Conservation (phyloP, 2,888 invertebrate species). For the Leucania comma region DNA sequence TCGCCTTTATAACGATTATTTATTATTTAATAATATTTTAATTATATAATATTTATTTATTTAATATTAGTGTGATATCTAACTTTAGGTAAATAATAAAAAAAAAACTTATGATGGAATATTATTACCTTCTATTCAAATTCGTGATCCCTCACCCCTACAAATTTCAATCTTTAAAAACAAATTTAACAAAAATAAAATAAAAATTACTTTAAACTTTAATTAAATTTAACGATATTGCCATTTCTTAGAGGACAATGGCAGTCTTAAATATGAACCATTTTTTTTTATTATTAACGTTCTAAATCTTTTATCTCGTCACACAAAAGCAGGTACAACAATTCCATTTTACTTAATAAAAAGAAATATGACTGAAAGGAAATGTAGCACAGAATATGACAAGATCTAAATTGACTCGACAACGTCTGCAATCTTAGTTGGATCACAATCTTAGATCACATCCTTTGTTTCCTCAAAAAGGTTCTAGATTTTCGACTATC, state of each 20-base stretch:
- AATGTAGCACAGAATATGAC: constrained; percentile 8
- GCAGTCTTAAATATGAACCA: background rate
- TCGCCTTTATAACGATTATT: too few relatives aligned
- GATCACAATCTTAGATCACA: constrained; percentile 23
- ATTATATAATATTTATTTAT: too few relatives aligned
- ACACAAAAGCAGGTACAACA: background rate
- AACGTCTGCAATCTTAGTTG: constrained; percentile 22
- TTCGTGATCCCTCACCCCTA: too few relatives aligned
- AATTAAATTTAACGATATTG: background rate
- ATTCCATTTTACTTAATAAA: background rate
- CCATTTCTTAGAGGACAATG: background rate
- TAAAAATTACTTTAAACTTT: too few relatives aligned
- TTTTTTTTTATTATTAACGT: background rate
- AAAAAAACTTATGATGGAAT: too few relatives aligned
- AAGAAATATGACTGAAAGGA: background rate
- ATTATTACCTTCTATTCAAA: too few relatives aligned
- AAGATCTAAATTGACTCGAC: background rate
- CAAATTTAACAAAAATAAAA: background rate
- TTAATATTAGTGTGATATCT: too few relatives aligned
- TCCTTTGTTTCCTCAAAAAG: constrained; percentile 24
- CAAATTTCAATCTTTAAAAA: too few relatives aligned
- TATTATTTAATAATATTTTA: too few relatives aligned
- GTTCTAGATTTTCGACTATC: constrained; percentile 24
- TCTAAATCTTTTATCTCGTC: background rate
- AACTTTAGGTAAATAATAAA: too few relatives aligned